Conservation (phyloP, 2,113 vertebrate genomes). For the Paralichthys olivaceus region DNA sequence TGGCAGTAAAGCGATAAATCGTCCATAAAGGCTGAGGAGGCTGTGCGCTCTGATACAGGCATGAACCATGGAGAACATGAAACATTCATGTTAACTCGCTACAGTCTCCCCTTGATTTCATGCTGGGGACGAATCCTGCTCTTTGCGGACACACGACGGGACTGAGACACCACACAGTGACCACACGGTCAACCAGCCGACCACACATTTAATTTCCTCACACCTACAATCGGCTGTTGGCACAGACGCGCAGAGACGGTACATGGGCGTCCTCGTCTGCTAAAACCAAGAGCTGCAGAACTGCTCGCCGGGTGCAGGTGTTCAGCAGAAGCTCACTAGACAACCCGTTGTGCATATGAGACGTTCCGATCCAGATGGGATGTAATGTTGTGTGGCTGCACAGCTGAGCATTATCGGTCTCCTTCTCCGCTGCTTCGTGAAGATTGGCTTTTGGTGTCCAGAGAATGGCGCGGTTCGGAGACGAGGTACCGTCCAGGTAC, state of each 20-base stretch:
- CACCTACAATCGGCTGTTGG: constrained; percentile 66
- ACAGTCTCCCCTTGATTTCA: constrained; percentile 58
- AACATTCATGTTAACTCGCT: constrained; percentile 66
- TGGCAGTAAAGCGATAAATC: constrained; percentile 63
- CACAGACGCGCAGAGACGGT: constrained; percentile 61
- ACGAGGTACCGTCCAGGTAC: constrained; percentile 91
- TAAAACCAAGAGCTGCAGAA: constrained; percentile 55
- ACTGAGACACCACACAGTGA: constrained; percentile 45
- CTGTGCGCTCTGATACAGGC: constrained; percentile 57
- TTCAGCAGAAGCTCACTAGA: constrained; percentile 47
- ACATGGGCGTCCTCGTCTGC: constrained; percentile 75
- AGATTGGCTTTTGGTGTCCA: constrained; percentile 89
- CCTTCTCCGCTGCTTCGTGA: constrained; percentile 87
- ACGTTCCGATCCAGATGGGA: constrained; percentile 85
- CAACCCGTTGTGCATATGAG: constrained; percentile 80
- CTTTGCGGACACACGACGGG: constrained; percentile 54
- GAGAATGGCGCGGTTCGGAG: constrained; percentile 94
- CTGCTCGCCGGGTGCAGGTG: constrained; percentile 58
- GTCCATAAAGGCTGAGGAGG: constrained; percentile 44
- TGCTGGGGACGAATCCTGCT: constrained; percentile 57
- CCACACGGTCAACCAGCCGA: constrained; percentile 50
- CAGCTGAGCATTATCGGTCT: constrained; percentile 81
- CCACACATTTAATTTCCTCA: constrained; percentile 66
- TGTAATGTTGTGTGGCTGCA: constrained; percentile 88
- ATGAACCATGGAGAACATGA: constrained; percentile 67